Conservation (phyloP, 2,113 vertebrate genomes). For the Percina caprodes region DNA sequence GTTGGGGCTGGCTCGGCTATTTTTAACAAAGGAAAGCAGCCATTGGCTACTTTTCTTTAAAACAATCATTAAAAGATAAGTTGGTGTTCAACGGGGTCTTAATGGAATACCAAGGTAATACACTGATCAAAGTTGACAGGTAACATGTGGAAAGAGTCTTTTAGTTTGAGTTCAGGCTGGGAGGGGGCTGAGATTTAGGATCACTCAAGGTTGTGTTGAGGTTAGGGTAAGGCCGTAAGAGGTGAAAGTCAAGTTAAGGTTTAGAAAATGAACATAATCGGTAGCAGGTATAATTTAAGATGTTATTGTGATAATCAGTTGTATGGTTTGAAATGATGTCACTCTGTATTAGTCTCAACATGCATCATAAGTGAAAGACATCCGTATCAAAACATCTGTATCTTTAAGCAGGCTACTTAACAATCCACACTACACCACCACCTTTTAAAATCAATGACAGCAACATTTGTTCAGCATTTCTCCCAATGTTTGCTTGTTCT, state of each 20-base stretch:
- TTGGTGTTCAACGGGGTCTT: too few species aligned
- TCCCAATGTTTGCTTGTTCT: not conserved
- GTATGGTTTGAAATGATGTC: not conserved
- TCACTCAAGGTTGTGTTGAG: not conserved
- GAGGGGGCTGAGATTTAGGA: not conserved
- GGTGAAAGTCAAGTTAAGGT: not conserved
- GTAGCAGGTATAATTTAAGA: not conserved
- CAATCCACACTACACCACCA: not conserved
- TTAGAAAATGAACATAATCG: slow-evolving; percentile 1
- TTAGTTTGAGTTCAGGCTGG: not conserved
- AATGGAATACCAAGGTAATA: not conserved
- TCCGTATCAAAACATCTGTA: not conserved
- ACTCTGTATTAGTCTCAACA: not conserved
- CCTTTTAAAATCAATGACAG: not conserved
- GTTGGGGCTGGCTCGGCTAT: too few species aligned
- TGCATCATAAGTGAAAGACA: not conserved
- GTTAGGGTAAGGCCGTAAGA: not conserved
- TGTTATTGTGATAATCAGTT: not conserved
- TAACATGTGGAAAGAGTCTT: slow-evolving; percentile 22
- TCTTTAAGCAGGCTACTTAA: not conserved
- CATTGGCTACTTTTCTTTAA: too few species aligned
- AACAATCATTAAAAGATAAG: too few species aligned
- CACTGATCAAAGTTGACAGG: slow-evolving; percentile 19
- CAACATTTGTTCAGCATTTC: not conserved
- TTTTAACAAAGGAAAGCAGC: too few species aligned